Conservation (phyloP, 2,113 vertebrate genomes). For the Oncorhynchus gorbuscha region DNA sequence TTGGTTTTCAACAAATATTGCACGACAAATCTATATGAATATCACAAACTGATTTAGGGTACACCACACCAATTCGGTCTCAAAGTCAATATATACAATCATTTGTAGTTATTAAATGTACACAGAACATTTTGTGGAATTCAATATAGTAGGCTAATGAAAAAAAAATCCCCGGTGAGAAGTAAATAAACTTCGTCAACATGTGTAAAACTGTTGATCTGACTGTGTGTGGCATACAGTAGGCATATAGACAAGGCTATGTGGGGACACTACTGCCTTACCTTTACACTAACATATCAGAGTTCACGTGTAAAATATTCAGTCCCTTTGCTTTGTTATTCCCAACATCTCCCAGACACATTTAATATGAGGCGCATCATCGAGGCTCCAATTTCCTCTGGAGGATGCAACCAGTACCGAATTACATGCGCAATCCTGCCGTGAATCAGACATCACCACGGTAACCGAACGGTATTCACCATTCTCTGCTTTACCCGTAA, state of each 20-base stretch:
- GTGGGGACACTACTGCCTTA: too few species aligned
- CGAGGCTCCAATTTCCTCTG: conserved; percentile 39
- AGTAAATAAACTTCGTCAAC: neutral
- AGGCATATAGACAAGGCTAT: too few species aligned
- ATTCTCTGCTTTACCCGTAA: conserved; percentile 43
- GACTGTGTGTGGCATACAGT: too few species aligned
- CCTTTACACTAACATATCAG: too few species aligned
- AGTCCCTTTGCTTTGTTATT: neutral
- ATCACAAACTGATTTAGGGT: too few species aligned
- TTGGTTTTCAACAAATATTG: too few species aligned
- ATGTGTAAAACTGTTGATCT: too few species aligned
- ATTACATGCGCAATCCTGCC: conserved; percentile 62
- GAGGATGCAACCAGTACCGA: conserved; percentile 43
- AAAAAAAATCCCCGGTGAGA: neutral
- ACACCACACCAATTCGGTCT: too few species aligned
- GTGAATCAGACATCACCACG: conserved; percentile 67
- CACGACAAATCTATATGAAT: too few species aligned
- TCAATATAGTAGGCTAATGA: neutral
- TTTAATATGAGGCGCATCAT: conserved; percentile 13
- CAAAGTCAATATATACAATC: too few species aligned
- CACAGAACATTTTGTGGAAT: neutral
- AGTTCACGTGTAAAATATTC: neutral
- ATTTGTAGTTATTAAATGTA: too few species aligned
- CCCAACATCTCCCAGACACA: neutral
- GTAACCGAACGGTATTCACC: conserved; percentile 58